Conservation (phyloP, 2,113 vertebrate species). For the Sarotherodon lohbergeri region DNA sequence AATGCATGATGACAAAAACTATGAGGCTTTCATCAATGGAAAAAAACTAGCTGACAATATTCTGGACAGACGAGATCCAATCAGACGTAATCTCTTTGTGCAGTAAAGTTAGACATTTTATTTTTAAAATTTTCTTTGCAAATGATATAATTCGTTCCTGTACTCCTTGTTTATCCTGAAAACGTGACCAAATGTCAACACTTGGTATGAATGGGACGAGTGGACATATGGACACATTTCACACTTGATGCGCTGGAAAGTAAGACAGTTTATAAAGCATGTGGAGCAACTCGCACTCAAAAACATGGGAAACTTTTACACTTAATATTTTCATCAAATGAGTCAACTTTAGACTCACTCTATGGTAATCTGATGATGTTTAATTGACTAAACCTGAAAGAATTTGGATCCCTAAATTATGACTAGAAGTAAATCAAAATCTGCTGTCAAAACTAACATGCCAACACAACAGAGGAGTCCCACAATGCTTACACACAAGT, state of each 20-base stretch:
- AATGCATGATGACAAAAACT: background rate
- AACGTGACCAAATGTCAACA: background rate
- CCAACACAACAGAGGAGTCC: background rate
- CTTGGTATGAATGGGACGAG: background rate
- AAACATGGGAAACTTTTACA: background rate
- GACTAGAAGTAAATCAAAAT: background rate
- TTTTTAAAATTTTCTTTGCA: background rate
- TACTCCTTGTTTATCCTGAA: background rate
- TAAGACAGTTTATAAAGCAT: background rate
- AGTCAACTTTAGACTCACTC: background rate
- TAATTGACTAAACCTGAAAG: fast-evolving
- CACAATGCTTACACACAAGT: background rate
- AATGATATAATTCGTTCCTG: fast-evolving
- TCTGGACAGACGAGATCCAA: background rate
- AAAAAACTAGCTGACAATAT: background rate
- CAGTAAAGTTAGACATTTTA: background rate
- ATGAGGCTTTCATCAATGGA: background rate
- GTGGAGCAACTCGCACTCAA: background rate
- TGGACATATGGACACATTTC: fast-evolving
- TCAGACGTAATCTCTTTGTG: background rate
- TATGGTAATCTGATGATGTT: background rate
- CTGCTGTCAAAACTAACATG: background rate
- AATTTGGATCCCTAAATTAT: background rate
- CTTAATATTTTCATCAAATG: background rate
- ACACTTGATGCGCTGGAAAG: background rate